Conservation (phyloP, 2,113 vertebrate genomes). For the Corvus moneduloides region DNA sequence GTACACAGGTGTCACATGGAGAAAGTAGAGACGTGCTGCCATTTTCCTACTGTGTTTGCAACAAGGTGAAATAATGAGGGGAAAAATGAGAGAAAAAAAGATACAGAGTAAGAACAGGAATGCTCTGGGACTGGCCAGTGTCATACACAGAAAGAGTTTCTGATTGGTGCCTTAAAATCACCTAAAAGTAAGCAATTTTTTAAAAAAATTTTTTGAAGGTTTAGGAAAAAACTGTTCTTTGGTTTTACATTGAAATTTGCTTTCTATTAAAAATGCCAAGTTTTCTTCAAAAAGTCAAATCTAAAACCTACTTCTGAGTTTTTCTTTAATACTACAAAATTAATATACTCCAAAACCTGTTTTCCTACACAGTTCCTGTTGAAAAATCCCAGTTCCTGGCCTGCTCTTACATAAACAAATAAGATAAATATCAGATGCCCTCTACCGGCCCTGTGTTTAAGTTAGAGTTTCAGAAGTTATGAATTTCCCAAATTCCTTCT, state of each 20-base stretch:
- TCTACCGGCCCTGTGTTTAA: neutral
- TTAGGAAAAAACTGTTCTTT: neutral
- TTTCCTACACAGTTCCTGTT: neutral
- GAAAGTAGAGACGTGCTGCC: rapidly evolving
- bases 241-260: neutral
- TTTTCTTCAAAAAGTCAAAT: neutral
- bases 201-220: neutral
- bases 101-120: neutral
- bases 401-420: neutral
- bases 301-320: neutral
- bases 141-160: neutral
- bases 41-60: neutral
- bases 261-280: neutral
- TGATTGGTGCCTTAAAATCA: neutral
- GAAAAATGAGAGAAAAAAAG: neutral
- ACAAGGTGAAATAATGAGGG: neutral
- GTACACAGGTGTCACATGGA: neutral
- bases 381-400: neutral
- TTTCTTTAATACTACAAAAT: neutral
- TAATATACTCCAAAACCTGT: neutral
- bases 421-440: conserved; percentile 24
- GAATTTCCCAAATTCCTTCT: conserved; percentile 27
- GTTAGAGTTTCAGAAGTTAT: conserved; percentile 5
- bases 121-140: too few species aligned
- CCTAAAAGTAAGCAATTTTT: neutral